Conservation (phyloP, 2,113 vertebrate genomes). For the Clarias batrachus region DNA sequence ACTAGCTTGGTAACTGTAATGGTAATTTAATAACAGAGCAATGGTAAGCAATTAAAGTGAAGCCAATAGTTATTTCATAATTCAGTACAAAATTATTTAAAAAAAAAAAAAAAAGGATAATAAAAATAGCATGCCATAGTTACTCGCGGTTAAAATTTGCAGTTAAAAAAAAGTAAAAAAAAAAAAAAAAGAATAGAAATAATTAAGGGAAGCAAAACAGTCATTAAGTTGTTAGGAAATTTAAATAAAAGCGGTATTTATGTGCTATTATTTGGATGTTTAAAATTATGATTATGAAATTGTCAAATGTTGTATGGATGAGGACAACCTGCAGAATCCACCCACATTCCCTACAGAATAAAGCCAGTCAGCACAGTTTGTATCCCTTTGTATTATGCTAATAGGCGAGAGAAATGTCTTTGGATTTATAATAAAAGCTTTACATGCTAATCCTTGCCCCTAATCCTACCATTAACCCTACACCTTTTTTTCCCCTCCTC, state of each 20-base stretch:
- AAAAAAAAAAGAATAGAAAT: background rate
- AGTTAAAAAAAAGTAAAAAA: background rate
- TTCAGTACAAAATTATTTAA: background rate
- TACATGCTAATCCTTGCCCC: background rate
- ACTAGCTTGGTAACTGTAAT: background rate
- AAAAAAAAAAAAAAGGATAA: background rate
- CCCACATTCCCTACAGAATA: background rate
- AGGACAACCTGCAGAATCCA: background rate
- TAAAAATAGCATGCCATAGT: background rate
- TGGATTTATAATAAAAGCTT: background rate
- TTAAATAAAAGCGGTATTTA: background rate
- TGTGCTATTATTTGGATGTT: background rate
- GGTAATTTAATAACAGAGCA: background rate
- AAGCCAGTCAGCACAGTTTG: background rate
- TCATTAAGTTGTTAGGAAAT: background rate
- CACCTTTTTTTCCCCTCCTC: too few species aligned
- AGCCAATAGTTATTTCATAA: background rate
- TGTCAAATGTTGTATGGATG: background rate
- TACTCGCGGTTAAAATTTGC: background rate
- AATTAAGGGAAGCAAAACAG: background rate
- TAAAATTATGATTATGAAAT: background rate
- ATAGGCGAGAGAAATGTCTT: background rate
- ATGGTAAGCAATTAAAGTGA: background rate
- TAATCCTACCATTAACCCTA: background rate
- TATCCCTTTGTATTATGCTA: background rate